Evolutionary conservation across 2,888 invertebrate genomes (phyloP).

Genomic region (Ferdinandea cuprea): DNA sequence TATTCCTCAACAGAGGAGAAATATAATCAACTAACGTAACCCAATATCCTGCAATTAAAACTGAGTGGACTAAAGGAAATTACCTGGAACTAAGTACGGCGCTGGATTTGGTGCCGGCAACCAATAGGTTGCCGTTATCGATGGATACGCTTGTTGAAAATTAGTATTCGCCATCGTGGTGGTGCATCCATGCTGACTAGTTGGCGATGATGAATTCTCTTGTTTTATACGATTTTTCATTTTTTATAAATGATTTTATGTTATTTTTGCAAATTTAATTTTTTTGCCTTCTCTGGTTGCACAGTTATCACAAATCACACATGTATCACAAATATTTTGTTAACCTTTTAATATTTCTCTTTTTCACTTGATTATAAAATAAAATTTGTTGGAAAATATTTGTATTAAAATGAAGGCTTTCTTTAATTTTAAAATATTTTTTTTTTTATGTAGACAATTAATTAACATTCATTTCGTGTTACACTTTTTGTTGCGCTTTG

Average conservation of each 20-base stretch:
- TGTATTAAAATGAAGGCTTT: background rate
- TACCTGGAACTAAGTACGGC: constrained; percentile 94
- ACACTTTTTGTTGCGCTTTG: constrained; percentile 64
- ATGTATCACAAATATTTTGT: constrained; percentile 8
- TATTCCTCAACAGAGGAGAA: background rate
- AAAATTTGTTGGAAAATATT: constrained; percentile 3
- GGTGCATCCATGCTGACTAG: constrained; percentile 77
- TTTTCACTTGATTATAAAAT: constrained; percentile 2
- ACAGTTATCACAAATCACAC: constrained; percentile 50
- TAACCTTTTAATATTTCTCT: background rate
- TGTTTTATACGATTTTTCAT: constrained; percentile 78
- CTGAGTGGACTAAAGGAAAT: constrained; percentile 79
- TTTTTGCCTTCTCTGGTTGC: constrained; percentile 23
- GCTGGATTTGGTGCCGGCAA: constrained; percentile 91
- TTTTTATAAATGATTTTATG: constrained; percentile 50
- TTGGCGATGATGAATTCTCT: constrained; percentile 58
- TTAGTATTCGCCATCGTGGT: constrained; percentile 70
- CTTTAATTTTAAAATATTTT: too few relatives aligned
- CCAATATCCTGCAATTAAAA: constrained; percentile 69
- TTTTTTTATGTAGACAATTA: constrained; percentile 59
- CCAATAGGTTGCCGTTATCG: constrained; percentile 93
- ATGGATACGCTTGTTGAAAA: constrained; percentile 85
- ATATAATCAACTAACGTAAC: constrained; percentile 59
- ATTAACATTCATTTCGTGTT: constrained; percentile 59
- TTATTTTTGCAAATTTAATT: constrained; percentile 24